Evolutionary conservation across 2,113 vertebrate genomes (phyloP).

Genomic region (Charadrius vociferus): DNA sequence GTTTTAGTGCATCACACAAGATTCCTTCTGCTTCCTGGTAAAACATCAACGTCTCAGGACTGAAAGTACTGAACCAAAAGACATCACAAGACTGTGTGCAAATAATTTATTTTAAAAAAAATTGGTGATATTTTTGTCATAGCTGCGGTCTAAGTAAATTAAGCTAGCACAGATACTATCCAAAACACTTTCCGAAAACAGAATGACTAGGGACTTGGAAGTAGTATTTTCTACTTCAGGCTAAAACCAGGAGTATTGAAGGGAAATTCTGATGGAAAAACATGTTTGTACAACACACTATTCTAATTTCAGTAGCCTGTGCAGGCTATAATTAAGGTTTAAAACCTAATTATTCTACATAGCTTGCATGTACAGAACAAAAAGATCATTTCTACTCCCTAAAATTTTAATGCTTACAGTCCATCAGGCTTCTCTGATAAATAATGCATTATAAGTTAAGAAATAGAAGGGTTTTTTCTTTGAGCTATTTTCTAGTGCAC

Average conservation of each 20-base stretch:
- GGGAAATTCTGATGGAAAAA: not conserved
- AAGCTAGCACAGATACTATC: not conserved
- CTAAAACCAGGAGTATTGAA: not conserved
- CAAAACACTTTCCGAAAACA: not conserved
- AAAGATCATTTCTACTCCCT: not conserved
- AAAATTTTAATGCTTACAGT: not conserved
- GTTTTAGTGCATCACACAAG: not conserved
- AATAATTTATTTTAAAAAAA: not conserved
- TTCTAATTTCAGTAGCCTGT: not conserved
- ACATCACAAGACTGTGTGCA: not conserved
- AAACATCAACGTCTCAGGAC: not conserved
- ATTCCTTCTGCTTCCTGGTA: not conserved
- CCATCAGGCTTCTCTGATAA: not conserved
- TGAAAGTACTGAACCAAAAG: not conserved
- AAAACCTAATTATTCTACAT: not conserved
- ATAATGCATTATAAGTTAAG: not conserved
- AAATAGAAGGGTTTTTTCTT: not conserved
- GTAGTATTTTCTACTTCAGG: not conserved
- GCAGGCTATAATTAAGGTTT: not conserved
- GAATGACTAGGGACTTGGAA: not conserved
- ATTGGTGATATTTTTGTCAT: not conserved
- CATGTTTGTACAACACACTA: not conserved
- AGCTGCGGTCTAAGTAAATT: not conserved
- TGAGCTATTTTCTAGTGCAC: not conserved
- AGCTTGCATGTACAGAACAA: not conserved